A percentile compares a stretch with the other conserved stretches of the same genome.
Conservation (phyloP, 2,797 vertebrate genomes). For the Amniataba percoides region DNA sequence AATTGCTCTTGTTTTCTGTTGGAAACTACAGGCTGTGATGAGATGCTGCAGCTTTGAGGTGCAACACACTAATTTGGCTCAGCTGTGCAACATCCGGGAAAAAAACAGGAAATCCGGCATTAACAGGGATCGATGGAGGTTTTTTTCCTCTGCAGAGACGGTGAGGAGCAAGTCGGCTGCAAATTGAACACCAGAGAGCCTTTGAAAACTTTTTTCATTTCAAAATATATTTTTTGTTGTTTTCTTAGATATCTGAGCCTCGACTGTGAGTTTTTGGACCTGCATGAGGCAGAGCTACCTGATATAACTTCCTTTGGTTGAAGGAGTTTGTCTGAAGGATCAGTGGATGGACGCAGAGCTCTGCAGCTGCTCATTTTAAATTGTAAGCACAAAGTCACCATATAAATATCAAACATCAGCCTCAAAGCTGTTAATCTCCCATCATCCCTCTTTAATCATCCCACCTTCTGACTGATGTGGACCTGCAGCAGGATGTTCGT, state of each 20-base stretch:
- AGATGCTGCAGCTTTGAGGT: constrained; percentile 1
- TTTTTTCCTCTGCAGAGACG: not conserved
- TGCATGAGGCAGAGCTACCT: not conserved
- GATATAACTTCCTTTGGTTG: no score
- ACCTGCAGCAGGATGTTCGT: constrained; percentile 89
- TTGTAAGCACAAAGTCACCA: not conserved
- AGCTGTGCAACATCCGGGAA: not conserved
- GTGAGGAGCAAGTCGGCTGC: not conserved
- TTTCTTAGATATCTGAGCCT: not conserved
- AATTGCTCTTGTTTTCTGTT: not conserved
- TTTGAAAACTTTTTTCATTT: not conserved
- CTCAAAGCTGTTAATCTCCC: not conserved
- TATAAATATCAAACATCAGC: constrained; percentile 4
- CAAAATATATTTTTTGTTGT: not conserved
- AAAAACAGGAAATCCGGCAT: constrained; percentile 9
- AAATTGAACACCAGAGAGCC: not conserved
- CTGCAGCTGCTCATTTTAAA: not conserved
- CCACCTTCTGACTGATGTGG: constrained; percentile 87
- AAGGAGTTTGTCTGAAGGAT: not conserved
- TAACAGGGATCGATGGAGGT: not conserved
- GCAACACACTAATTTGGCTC: constrained; percentile 9
- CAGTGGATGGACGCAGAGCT: not conserved
- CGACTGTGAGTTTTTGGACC: not conserved
- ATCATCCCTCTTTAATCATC: not conserved
- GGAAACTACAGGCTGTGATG: not conserved